Evolutionary conservation across 1,140 invertebrate genomes (phyloP).

Genomic region (Apis cerana): DNA sequence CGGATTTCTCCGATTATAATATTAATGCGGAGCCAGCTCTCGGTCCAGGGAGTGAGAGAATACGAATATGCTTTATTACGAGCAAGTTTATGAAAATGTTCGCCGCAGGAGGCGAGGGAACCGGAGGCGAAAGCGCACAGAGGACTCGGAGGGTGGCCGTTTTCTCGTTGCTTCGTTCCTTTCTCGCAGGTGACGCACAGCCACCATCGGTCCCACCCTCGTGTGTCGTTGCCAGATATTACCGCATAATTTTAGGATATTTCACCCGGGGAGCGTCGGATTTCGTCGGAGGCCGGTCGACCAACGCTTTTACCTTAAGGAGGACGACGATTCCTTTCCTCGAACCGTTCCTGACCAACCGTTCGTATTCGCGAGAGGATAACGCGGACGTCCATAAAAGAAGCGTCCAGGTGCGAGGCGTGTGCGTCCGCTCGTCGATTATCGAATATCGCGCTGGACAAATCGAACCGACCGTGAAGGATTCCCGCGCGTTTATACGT

Average conservation of each 20-base stretch:
- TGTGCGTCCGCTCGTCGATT: neutral
- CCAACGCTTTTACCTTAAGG: conserved; percentile 28
- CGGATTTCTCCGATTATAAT: neutral
- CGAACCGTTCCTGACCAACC: too few species aligned
- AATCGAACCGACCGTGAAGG: neutral
- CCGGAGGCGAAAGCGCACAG: conserved; percentile 37
- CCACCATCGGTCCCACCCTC: conserved; percentile 48
- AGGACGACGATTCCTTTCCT: neutral
- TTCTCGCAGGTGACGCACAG: conserved; percentile 54
- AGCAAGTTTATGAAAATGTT: conserved; percentile 72
- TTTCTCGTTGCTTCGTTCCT: conserved; percentile 40
- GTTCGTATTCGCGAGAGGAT: neutral
- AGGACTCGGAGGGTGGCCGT: conserved; percentile 45
- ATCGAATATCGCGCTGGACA: neutral
- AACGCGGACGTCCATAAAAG: neutral
- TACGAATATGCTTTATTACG: conserved; percentile 61
- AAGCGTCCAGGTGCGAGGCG: neutral
- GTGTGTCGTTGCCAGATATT: conserved; percentile 70
- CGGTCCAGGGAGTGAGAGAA: neutral
- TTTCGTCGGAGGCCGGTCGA: conserved; percentile 35
- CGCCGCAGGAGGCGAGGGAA: conserved; percentile 58
- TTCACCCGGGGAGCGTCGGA: conserved; percentile 61
- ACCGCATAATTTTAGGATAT: conserved; percentile 76
- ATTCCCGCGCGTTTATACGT: neutral
- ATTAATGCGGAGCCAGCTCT: conserved; percentile 23